phyloP scores from a whole-genome alignment of 2,888 invertebrate species.

The Galerucella nymphaeae region DNA sequence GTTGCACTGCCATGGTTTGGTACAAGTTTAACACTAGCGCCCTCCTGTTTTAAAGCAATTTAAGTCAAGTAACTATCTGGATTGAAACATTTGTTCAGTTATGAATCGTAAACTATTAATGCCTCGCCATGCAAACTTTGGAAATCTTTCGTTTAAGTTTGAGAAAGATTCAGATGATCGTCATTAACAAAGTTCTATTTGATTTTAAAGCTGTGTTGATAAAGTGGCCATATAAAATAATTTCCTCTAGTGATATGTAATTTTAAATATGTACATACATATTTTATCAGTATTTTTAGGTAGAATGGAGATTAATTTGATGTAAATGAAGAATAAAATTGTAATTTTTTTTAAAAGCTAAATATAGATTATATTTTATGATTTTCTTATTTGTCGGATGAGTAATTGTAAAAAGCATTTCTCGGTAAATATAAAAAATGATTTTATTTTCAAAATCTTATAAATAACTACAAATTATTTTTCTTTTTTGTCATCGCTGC shows the following conservation, averaged over 20 bases:
- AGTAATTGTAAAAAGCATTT: too few species aligned
- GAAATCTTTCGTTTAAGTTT: neutral
- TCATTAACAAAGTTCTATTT: constrained; percentile 4
- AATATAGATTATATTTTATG: constrained; percentile 17
- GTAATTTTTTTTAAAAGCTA: constrained; percentile 23
- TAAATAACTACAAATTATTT: too few species aligned
- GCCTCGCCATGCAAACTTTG: neutral
- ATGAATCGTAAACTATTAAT: too few species aligned
- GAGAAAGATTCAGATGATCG: neutral
- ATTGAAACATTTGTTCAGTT: too few species aligned
- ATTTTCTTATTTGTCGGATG: constrained; percentile 15
- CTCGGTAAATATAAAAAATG: too few species aligned
- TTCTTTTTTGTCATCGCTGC: neutral
- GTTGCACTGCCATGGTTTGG: too few species aligned
- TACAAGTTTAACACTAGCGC: too few species aligned
- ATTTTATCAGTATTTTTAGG: constrained; percentile 46
- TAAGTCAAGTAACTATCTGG: too few species aligned
- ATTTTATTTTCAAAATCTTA: too few species aligned
- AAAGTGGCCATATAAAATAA: constrained; percentile 46
- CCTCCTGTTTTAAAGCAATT: too few species aligned
- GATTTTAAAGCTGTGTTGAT: constrained; percentile 37
- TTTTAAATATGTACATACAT: constrained; percentile 41
- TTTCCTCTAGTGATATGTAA: constrained; percentile 38
- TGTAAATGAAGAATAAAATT: constrained; percentile 20
- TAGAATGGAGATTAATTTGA: constrained; percentile 36